Base-by-base conservation (phyloP, 2,113 vertebrate genomes). In the Melanostigma gelatinosum region DNA sequence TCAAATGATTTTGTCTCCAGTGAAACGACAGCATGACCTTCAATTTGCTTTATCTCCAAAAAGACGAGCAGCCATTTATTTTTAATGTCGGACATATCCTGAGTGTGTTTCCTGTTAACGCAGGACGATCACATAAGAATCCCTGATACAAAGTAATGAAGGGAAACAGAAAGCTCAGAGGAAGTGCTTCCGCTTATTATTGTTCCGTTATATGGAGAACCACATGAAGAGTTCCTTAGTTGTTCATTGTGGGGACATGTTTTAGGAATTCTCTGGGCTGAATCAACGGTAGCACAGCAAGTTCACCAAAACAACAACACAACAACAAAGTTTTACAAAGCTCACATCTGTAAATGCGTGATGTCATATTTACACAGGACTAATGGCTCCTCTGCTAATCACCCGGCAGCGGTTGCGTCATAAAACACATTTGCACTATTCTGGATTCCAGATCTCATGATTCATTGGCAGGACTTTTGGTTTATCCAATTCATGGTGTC, bases 281-380 rank as follows among this genome's bases (percentile, higher is more conserved):
- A 9, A 63, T 29, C 9, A n/a, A 29, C n/a, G 15, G 15, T 2
- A 36, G 75, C 40, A 73, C 36, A 58, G 16, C 3, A 1, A 44
- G 6, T 54, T 54, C 29, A 63, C 18, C 6, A 4, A 60, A 22
- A 16, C 20, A 70, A 42, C 34, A 3, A 34, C 4, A 5, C 6
- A 34, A 4, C 50, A 22, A 8, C 34, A 64, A 61, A 18, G 63
- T 13, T 24, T 10, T 36, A 13, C 13, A 22, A n/a, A 15, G 55
- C 24, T 44, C 65, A 55, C 72, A 77, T 84, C 63, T 70, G 48
- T 58, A 63, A 76, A 66, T 20, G 46, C 32, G 48, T 27, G 55
- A 75, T 72, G 36, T 54, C 65, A 46, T 34, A 62, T 40, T 82
- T 40, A 74, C 36, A 55, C 0, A 0, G 48, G 38, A 58, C 46